Conservation (phyloP, 2,113 vertebrate species). For the Scomber colias region DNA sequence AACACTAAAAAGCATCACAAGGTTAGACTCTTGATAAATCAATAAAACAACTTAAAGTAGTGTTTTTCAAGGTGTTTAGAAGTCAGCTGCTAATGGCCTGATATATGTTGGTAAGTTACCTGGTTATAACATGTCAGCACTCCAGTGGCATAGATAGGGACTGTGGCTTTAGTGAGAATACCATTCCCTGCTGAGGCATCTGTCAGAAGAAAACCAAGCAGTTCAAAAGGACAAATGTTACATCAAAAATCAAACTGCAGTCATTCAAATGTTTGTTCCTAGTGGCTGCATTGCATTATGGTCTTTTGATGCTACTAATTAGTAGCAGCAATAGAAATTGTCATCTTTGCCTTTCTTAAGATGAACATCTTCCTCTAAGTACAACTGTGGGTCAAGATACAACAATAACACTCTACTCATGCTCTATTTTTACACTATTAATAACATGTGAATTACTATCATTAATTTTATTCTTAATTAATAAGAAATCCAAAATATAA, state of each 20-base stretch:
- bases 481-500: not conserved
- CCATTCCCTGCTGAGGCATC: constrained; percentile 93
- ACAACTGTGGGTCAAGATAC: not conserved
- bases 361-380: not conserved
- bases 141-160: constrained; percentile 99
- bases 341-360: not conserved
- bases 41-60: too few relatives aligned
- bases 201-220: constrained; percentile 62
- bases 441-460: not conserved
- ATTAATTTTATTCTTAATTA: not conserved
- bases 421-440: not conserved
- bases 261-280: not conserved
- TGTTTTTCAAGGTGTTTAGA: too few relatives aligned
- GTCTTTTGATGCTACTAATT: not conserved
- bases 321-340: too few relatives aligned
- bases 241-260: not conserved
- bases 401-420: not conserved
- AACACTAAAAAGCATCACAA: not conserved
- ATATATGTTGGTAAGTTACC: constrained; percentile 79
- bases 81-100: too few relatives aligned
- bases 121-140: constrained; percentile 99
- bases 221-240: not conserved
- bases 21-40: not conserved
- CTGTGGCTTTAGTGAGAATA: constrained; percentile 98
- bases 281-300: not conserved